These are phyloP conservation scores for Calidris pygmaea DNA, from an alignment of 2,113 vertebrate genomes.

Conservation along the genomic window DNA sequence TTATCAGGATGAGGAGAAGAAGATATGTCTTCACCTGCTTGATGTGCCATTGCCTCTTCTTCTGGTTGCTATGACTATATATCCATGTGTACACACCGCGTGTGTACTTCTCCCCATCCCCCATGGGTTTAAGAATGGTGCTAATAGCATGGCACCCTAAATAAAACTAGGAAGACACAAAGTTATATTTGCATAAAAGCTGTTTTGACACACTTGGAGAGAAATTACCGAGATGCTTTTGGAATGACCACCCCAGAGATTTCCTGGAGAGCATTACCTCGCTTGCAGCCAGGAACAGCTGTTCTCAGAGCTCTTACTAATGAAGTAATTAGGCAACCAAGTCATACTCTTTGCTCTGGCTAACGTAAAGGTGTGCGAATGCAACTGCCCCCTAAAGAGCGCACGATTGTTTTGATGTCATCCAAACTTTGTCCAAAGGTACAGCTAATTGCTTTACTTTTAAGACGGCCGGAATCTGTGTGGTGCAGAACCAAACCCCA, in stretches of 20 bases:
- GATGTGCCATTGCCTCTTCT: not conserved
- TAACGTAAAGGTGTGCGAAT: not conserved
- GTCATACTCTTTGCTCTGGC: not conserved
- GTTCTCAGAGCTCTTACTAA: not conserved
- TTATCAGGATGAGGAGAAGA: not conserved
- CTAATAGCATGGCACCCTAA: fast-evolving
- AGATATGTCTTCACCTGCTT: not conserved
- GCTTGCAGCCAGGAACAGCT: not conserved
- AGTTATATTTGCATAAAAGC: not conserved
- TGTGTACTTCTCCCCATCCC: not conserved
- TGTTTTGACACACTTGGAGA: not conserved
- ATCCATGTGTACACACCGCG: not conserved
- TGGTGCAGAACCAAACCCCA: not conserved
- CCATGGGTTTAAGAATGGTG: fast-evolving
- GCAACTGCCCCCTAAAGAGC: not conserved
- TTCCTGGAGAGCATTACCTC: not conserved
- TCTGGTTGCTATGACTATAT: not conserved
- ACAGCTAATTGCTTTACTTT: not conserved
- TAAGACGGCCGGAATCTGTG: not conserved
- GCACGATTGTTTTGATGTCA: not conserved
- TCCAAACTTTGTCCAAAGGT: not conserved
- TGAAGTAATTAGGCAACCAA: not conserved
- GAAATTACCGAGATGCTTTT: not conserved
- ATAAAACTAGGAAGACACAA: not conserved
- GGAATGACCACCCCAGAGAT: not conserved